These are phyloP conservation scores for Eciton burchellii DNA, from an alignment of 1,140 invertebrate species.

Conservation along the genomic window DNA sequence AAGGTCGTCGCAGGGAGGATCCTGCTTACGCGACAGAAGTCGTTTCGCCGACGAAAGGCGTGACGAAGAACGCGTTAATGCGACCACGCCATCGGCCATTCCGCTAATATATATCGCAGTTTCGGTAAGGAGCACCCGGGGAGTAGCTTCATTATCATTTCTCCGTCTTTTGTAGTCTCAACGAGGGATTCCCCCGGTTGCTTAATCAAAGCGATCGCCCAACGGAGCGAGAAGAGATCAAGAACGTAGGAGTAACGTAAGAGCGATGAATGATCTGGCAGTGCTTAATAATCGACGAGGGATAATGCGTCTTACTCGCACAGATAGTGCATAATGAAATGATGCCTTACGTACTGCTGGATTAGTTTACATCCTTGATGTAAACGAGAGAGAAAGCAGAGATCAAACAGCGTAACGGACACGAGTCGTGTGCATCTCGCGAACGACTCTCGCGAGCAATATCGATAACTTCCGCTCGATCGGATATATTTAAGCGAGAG, in stretches of 20 bases:
- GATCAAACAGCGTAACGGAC: neutral
- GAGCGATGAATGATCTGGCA: neutral
- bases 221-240: neutral
- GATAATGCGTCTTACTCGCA: neutral
- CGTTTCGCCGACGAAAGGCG: slow-evolving; percentile 60
- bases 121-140: slow-evolving; percentile 41
- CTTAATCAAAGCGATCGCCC: neutral
- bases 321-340: neutral
- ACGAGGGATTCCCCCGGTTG: slow-evolving; percentile 23
- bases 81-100: slow-evolving; percentile 57
- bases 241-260: neutral
- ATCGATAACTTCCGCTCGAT: slow-evolving; percentile 61
- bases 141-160: slow-evolving; percentile 66
- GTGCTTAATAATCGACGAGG: slow-evolving; percentile 8
- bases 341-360: neutral
- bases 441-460: slow-evolving; percentile 34
- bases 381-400: neutral
- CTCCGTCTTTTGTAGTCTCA: slow-evolving; percentile 36
- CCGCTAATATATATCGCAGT: slow-evolving; percentile 67
- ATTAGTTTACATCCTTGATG: slow-evolving; percentile 7
- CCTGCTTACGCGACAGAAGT: slow-evolving; percentile 60
- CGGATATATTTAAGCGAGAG: slow-evolving; percentile 73
- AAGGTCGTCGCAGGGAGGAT: slow-evolving; percentile 45
- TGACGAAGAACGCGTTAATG: slow-evolving; percentile 73
- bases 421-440: neutral